Percentiles rank a stretch among this genome's conserved stretches.
Conservation (phyloP, 2,797 vertebrate species). For the Rhynchonycteris naso region DNA sequence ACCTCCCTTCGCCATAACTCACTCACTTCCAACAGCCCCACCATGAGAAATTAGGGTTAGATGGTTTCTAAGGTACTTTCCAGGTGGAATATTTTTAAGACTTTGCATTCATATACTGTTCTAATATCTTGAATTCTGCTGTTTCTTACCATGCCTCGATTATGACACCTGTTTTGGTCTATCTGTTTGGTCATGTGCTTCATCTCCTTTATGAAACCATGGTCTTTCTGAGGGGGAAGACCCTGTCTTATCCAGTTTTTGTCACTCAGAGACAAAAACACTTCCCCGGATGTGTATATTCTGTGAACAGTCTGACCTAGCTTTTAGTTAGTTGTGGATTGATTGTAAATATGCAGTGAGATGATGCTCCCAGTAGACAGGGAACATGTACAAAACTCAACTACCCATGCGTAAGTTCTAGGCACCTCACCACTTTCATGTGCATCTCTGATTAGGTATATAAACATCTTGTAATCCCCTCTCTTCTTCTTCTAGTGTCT, state of each 20-base stretch:
- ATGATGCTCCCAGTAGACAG: not conserved
- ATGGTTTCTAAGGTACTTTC: not conserved
- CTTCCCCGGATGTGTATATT: not conserved
- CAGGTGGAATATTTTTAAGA: not conserved
- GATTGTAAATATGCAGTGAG: not conserved
- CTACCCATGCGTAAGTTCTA: not conserved
- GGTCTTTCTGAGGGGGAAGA: not conserved
- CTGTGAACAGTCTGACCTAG: not conserved
- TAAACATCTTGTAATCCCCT: not conserved
- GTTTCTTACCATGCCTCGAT: not conserved
- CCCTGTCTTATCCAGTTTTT: not conserved
- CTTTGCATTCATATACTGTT: not conserved
- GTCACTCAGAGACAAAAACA: not conserved
- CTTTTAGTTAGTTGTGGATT: not conserved
- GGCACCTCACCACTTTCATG: not conserved
- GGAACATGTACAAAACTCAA: not conserved
- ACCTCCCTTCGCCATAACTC: not conserved
- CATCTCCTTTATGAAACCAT: not conserved
- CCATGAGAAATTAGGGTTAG: not conserved
- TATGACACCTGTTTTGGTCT: rapidly evolving
- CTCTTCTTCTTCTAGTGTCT: not conserved
- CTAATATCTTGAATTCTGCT: not conserved
- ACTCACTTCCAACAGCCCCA: not conserved
- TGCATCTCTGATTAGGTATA: not conserved
- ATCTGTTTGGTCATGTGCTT: not conserved